phyloP scores from a whole-genome alignment of 2,113 vertebrate genomes.

The Amphilophus citrinellus region DNA sequence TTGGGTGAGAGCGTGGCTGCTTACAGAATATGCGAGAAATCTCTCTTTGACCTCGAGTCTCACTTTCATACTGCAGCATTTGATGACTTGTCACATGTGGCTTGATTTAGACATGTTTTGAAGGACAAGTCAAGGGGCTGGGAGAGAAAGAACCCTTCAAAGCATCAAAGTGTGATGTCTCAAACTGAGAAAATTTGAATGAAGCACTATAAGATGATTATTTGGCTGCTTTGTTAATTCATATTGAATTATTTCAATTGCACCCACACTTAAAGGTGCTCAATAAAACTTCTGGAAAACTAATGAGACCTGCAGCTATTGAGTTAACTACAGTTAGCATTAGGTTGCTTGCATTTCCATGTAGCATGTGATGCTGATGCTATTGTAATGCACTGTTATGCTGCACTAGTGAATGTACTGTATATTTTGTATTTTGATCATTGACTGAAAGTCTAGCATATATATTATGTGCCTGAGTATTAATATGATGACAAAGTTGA shows the following conservation, averaged over 20 bases:
- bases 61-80: constrained; percentile 44
- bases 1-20: constrained; percentile 55
- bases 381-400: not conserved
- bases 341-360: not conserved
- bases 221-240: not conserved
- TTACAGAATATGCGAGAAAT: constrained; percentile 52
- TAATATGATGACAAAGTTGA: not conserved
- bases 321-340: not conserved
- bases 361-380: not conserved
- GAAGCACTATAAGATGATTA: not conserved
- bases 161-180: not conserved
- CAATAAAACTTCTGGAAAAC: not conserved
- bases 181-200: not conserved
- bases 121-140: constrained; percentile 34
- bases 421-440: not conserved
- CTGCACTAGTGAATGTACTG: not conserved
- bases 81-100: constrained; percentile 43
- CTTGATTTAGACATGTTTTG: constrained; percentile 34
- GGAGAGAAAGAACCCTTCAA: not conserved
- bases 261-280: not conserved
- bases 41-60: constrained; percentile 58
- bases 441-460: not conserved
- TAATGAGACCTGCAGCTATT: not conserved
- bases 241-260: not conserved
- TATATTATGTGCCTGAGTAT: no score